Percentiles rank a stretch among this genome's conserved stretches.
Conservation (phyloP, 2,888 invertebrate genomes). For the Drosophila neotestacea region DNA sequence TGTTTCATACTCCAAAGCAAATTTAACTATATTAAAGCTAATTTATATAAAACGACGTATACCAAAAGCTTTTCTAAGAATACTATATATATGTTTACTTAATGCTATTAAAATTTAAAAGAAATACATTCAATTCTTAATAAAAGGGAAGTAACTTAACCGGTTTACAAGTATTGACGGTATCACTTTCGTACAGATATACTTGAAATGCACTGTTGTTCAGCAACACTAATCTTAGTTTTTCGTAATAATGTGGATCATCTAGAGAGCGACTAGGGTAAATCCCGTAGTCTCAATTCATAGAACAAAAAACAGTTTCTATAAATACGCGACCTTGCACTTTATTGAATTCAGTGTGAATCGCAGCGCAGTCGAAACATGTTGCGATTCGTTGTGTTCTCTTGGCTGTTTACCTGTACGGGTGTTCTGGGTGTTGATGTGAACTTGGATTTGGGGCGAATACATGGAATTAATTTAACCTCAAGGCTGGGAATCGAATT, state of each 20-base stretch:
- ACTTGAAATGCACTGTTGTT: too few relatives aligned
- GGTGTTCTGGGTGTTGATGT: slow-evolving; percentile 61
- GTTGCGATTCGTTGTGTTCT: slow-evolving; percentile 23
- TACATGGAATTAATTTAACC: slow-evolving; percentile 72
- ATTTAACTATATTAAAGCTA: too few relatives aligned
- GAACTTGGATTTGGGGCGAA: slow-evolving; percentile 74
- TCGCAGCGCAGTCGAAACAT: slow-evolving; percentile 31
- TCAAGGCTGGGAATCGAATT: slow-evolving; percentile 73
- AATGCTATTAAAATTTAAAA: too few relatives aligned
- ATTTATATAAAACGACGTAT: too few relatives aligned
- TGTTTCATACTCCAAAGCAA: too few relatives aligned
- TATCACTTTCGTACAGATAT: too few relatives aligned
- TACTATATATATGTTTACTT: too few relatives aligned
- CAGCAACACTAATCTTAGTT: too few relatives aligned
- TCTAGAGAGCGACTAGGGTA: background rate
- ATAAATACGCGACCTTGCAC: slow-evolving; percentile 27
- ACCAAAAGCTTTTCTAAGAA: too few relatives aligned
- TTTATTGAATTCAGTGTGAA: slow-evolving; percentile 19
- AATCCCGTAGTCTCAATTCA: slow-evolving; percentile 1
- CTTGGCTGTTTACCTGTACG: slow-evolving; percentile 23
- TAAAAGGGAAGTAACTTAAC: too few relatives aligned
- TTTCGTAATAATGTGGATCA: background rate
- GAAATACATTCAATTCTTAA: too few relatives aligned
- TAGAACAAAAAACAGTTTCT: background rate
- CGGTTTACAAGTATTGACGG: too few relatives aligned